Conservation (phyloP, 2,797 vertebrate species). For the Pseudomugil tenellus region DNA sequence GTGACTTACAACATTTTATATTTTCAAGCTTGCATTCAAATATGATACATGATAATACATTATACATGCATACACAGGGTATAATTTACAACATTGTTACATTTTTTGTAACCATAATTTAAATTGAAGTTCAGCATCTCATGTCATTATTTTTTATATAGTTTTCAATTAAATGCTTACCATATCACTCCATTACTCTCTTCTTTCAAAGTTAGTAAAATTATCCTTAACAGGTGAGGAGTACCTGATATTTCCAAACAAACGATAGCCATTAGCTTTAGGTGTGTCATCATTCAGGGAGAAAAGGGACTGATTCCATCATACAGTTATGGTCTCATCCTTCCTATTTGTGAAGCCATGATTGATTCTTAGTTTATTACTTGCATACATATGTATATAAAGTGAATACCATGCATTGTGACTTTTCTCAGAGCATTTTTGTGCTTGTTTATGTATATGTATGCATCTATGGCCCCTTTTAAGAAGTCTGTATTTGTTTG, state of each 20-base stretch:
- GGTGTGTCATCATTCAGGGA: constrained; percentile 36
- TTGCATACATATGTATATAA: constrained; percentile 67
- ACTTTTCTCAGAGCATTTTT: constrained; percentile 48
- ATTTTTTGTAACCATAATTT: background rate
- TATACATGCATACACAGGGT: too few species aligned
- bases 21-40: background rate
- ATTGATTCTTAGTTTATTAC: constrained; percentile 62
- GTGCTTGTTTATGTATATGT: constrained; percentile 20
- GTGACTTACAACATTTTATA: background rate
- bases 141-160: background rate
- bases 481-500: constrained; percentile 71
- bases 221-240: constrained; percentile 5
- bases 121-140: background rate
- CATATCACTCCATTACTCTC: background rate
- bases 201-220: constrained; percentile 33
- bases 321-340: constrained; percentile 23
- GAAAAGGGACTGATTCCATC: constrained; percentile 41
- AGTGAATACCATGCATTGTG: constrained; percentile 52
- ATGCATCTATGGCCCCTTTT: constrained; percentile 55
- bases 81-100: background rate
- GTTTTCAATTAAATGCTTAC: background rate
- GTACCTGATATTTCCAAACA: constrained; percentile 17
- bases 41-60: too few species aligned
- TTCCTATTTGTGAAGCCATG: constrained; percentile 35
- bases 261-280: constrained; percentile 28